Evolutionary conservation across 2,888 invertebrate species (phyloP), one percentile per base, ranked within the genome.

Genomic region (Amphipoea lucens): DNA sequence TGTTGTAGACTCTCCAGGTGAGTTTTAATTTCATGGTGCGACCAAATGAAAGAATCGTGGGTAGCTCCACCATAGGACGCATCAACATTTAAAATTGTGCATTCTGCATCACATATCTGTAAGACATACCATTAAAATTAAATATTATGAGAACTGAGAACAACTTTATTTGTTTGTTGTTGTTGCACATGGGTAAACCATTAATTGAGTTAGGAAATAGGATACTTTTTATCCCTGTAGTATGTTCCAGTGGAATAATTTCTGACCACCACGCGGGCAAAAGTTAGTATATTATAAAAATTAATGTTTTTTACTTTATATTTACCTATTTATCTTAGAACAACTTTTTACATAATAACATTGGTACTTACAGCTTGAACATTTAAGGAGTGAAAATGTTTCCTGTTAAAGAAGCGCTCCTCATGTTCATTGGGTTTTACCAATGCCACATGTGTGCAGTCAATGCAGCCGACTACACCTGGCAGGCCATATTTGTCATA

Each of bases 311-410:
- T 7, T 20, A 6, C 2, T 20, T 20, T 20, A 2, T n/a, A 11
- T 45, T 45, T 45, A 45, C 42, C 45, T 45, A 45, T 36, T 5
- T 36, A 36, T 11, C 45, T 45, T n/a, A 29, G 45, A 29, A n/a
- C 11, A 29, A 29, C 14, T 67, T 67, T 42, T 67, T 12, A 67
- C n/a, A 23, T 42, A 14, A 12, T 40, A 57, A 57, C 2, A 57
- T 42, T 6, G n/a, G 23, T 54, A 45, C 48, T 68, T 17, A 48
- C 68, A 68, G 48, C 68, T 48, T 68, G 68, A 4, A 48, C 29
- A 48, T 29, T 68, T 68, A 68, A 20, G 11, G 29, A 68, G 29
- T 68, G 48, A 68, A 29, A 68, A 68, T 68, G 29, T 68, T 68
- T 68, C 48, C 29, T 48, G 29, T 68, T 68, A 20, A 68, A 68